phyloP scores from a whole-genome alignment of 2,113 vertebrate genomes.

The Chrysochloris asiatica region DNA sequence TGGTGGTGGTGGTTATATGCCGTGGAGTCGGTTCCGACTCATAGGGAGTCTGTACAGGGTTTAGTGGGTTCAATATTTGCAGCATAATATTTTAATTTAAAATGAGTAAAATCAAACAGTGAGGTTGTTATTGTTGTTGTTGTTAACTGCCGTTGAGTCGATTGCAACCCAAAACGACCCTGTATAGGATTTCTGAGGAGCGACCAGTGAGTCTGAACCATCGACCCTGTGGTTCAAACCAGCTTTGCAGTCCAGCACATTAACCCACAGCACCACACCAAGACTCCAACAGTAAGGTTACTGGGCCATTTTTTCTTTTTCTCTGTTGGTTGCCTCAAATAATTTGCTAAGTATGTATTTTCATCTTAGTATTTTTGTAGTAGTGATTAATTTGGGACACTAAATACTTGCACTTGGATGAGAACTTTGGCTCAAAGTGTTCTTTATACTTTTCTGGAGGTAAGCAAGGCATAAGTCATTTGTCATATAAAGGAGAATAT shows the following conservation, averaged over 20 bases:
- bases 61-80: neutral
- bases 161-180: no score
- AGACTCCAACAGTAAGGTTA: neutral
- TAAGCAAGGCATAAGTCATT: neutral
- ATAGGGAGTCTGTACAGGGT: no score
- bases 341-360: conserved; percentile 34
- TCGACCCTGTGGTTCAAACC: no score
- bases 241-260: no score
- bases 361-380: neutral
- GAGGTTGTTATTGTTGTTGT: no score
- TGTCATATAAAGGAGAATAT: neutral
- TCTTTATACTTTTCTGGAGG: no score
- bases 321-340: conserved; percentile 6
- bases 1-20: no score
- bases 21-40: no score
- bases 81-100: neutral
- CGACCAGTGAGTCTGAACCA: no score
- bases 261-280: no score
- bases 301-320: conserved; percentile 15
- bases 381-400: neutral
- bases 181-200: no score
- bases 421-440: neutral
- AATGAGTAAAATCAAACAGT: neutral
- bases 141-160: no score
- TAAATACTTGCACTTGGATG: neutral